These are phyloP conservation scores for Andricus quercusramuli DNA, from an alignment of 2,888 invertebrate species.

Conservation along the genomic window DNA sequence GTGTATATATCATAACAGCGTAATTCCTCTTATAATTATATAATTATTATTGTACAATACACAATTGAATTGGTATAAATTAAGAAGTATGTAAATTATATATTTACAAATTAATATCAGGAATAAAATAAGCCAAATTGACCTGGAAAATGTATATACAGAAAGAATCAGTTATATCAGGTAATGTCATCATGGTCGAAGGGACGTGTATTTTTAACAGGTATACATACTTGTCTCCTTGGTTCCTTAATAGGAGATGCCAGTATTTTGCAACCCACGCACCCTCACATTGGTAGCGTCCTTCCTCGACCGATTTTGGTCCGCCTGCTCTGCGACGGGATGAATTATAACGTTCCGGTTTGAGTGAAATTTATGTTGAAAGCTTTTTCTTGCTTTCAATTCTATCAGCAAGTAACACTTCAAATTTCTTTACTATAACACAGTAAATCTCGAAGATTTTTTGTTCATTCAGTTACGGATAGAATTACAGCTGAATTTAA, in stretches of 20 bases:
- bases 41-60: too few relatives aligned
- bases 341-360: neutral
- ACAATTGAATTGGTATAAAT: too few relatives aligned
- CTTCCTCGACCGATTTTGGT: conserved; percentile 1
- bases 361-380: neutral
- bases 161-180: neutral
- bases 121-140: neutral
- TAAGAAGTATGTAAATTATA: too few relatives aligned
- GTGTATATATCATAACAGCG: too few relatives aligned
- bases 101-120: too few relatives aligned
- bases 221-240: neutral
- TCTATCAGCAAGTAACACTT: too few relatives aligned
- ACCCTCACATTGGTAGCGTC: conserved; percentile 6
- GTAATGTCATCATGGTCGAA: neutral
- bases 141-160: neutral
- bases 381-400: too few relatives aligned
- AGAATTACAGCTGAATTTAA: too few relatives aligned
- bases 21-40: too few relatives aligned
- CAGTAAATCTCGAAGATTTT: too few relatives aligned
- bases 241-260: conserved; percentile 3
- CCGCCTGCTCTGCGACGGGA: neutral
- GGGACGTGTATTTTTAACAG: neutral
- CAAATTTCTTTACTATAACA: too few relatives aligned
- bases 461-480: too few relatives aligned
- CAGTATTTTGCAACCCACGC: conserved; percentile 11